Percentiles rank a stretch among this genome's conserved stretches.
Evolutionary conservation across 2,797 vertebrate genomes (phyloP).

Genomic region (Danio albolineatus): DNA sequence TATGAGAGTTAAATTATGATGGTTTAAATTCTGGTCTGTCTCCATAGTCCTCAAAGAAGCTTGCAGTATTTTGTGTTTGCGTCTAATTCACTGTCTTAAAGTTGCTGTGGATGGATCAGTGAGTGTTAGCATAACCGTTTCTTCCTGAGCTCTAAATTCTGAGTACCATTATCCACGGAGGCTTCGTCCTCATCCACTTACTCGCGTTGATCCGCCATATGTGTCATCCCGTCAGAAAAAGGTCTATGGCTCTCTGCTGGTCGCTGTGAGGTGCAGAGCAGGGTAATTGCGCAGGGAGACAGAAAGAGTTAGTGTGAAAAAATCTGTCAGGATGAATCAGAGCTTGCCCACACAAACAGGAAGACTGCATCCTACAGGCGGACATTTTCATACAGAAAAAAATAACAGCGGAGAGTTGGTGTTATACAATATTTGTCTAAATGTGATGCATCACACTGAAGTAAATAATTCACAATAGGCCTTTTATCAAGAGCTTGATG

Average conservation of each 20-base stretch:
- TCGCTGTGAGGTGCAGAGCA: conserved; percentile 50
- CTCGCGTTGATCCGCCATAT: conserved; percentile 38
- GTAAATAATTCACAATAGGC: conserved; percentile 22
- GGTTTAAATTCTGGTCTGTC: neutral
- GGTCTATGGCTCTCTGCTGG: conserved; percentile 44
- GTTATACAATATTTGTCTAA: conserved; percentile 27
- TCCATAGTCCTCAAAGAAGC: conserved; percentile 8
- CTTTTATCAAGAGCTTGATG: conserved; percentile 26
- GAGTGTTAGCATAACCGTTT: conserved; percentile 46
- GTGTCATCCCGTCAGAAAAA: conserved; percentile 54
- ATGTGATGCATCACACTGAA: neutral
- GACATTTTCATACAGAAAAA: conserved; percentile 41
- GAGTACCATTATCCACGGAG: conserved; percentile 45
- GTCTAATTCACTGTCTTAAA: conserved; percentile 27
- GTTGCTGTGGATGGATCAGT: conserved; percentile 43
- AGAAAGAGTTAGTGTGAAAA: conserved; percentile 55
- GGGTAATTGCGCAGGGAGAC: conserved; percentile 54
- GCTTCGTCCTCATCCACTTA: conserved; percentile 45
- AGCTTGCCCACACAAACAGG: conserved; percentile 61
- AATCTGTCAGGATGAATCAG: conserved; percentile 61
- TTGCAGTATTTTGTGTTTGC: conserved; percentile 20
- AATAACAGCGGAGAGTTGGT: conserved; percentile 6
- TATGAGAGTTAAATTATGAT: neutral
- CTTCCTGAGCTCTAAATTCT: conserved; percentile 37
- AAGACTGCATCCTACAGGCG: conserved; percentile 52